Conservation (phyloP, 1,140 invertebrate genomes). For the Drosophila pseudoananassae region DNA sequence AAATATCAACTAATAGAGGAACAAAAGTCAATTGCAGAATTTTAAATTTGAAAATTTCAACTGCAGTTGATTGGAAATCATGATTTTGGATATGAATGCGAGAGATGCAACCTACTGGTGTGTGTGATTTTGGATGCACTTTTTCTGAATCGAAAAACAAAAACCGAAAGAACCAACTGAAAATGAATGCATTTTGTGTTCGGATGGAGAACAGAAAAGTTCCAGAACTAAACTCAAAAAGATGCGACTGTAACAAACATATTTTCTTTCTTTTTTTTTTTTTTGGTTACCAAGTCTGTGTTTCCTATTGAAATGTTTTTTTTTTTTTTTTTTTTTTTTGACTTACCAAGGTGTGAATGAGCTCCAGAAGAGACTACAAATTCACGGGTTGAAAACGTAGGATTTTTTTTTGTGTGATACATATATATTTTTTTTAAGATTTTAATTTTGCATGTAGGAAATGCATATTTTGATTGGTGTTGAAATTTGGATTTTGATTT, state of each 20-base stretch:
- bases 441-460: constrained; percentile 58
- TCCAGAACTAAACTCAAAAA: constrained; percentile 44
- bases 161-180: constrained; percentile 37
- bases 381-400: constrained; percentile 75
- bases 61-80: not conserved
- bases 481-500: constrained; percentile 57
- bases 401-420: constrained; percentile 49
- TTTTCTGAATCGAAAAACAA: constrained; percentile 2
- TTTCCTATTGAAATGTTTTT: constrained; percentile 53
- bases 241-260: constrained; percentile 56
- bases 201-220: constrained; percentile 36
- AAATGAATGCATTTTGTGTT: constrained; percentile 10
- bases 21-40: constrained; percentile 17
- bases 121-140: not conserved
- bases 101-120: constrained; percentile 6
- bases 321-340: constrained; percentile 57
- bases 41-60: not conserved
- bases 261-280: constrained; percentile 30
- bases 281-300: constrained; percentile 52
- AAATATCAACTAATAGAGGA: not conserved
- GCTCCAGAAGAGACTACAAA: constrained; percentile 97
- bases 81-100: not conserved
- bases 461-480: constrained; percentile 65
- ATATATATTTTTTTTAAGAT: constrained; percentile 32
- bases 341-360: constrained; percentile 98